These are phyloP conservation scores for Oreochromis niloticus DNA, from an alignment of 2,113 vertebrate genomes.

Conservation along the genomic window DNA sequence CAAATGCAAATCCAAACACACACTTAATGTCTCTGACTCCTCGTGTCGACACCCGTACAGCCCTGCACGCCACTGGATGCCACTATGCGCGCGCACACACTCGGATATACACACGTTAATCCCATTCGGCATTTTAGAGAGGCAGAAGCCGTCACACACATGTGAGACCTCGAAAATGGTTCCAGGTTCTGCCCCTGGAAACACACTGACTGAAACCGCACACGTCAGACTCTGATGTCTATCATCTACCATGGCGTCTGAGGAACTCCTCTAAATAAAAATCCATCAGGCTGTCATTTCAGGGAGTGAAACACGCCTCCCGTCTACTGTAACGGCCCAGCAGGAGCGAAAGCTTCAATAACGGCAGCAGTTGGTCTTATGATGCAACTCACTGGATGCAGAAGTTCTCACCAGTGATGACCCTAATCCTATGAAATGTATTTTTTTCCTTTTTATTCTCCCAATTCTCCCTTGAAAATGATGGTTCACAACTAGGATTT, in stretches of 20 bases:
- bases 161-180: slow-evolving; percentile 3
- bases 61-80: slow-evolving; percentile 2
- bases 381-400: background rate
- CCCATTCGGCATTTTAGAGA: slow-evolving; percentile 2
- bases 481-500: background rate
- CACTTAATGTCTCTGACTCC: slow-evolving; percentile 24
- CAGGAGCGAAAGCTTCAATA: background rate
- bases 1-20: slow-evolving; percentile 43
- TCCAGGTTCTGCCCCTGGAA: slow-evolving; percentile 39
- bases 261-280: background rate
- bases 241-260: background rate
- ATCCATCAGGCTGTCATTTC: background rate
- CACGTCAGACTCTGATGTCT: background rate
- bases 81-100: background rate
- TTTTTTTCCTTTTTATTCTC: background rate
- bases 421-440: background rate
- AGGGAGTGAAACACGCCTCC: background rate
- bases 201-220: slow-evolving; percentile 22
- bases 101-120: slow-evolving; percentile 4
- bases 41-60: background rate
- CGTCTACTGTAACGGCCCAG: background rate
- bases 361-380: background rate
- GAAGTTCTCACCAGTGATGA: background rate
- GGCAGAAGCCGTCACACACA: slow-evolving; percentile 10
- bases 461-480: background rate